Evolutionary conservation across 2,888 invertebrate genomes (phyloP), one percentile per base, ranked within the genome.

Genomic region (Archips crataeganus): DNA sequence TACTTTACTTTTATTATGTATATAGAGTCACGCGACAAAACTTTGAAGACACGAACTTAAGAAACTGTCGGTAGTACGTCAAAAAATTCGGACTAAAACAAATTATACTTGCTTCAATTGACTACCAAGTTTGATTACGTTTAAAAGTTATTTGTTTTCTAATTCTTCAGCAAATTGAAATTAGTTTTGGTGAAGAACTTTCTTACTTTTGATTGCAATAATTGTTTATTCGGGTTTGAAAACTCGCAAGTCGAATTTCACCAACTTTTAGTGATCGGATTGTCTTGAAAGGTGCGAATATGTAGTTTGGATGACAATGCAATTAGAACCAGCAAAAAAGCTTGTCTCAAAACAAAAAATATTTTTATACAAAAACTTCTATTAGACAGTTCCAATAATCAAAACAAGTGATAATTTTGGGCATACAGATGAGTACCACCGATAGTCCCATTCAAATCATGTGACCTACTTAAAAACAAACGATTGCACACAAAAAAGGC

Each of bases 401-500:
- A 36, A 36, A 36, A 36, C 36, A 4, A 5, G 39, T 6, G 6
- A 1, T 39, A 39, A 39, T 39, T 39, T 39, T 5, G 1, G 39
- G 39, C 39, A 39, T 9, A 45, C 9, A 45, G 11, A 45, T 11
- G 11, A 2, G 13, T 49, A 45, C 32, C 62, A 45, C 23, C 74
- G 45, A 74, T 54, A 74, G 60, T 66, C 8, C 47, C 62, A 54
- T 59, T 54, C 71, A 62, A 70, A 75, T 32, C 61, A 62, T 62
- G 73, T 74, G 65, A 68, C 64, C 68, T 69, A 65, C 68, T 72
- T 64, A 70, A 74, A 60, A 71, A 70, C 42, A 63, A 74, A 79
- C 77, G 78, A 85, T 88, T 87, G 87, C 86, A 87, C 87, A 85
- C 84, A 84, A 79, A 84, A 84, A 81, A 80, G 77, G 80, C 80